Evolutionary conservation across 2,797 vertebrate species (phyloP).

Genomic region (Sebastiscus tertius): DNA sequence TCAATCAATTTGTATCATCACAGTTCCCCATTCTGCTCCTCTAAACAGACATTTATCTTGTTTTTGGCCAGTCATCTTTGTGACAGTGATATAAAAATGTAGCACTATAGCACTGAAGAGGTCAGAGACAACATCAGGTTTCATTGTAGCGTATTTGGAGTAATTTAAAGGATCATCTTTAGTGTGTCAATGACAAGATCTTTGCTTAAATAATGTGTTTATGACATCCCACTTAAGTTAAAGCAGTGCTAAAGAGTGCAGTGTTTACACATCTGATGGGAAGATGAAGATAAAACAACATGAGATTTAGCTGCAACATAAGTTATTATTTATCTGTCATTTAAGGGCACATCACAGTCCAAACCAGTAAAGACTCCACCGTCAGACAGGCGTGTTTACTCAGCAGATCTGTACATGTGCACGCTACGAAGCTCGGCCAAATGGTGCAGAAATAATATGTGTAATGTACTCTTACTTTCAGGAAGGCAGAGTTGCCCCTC

Average conservation of each 20-base stretch:
- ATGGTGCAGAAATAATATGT: constrained; percentile 70
- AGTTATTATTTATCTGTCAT: constrained; percentile 31
- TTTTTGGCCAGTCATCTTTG: background rate
- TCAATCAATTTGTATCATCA: constrained; percentile 21
- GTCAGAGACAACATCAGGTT: background rate
- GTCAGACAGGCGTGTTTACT: constrained; percentile 49
- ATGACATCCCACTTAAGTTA: background rate
- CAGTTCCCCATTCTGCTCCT: background rate
- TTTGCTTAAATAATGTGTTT: background rate
- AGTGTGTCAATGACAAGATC: background rate
- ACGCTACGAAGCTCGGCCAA: constrained; percentile 49
- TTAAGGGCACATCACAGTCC: constrained; percentile 24
- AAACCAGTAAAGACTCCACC: constrained; percentile 25
- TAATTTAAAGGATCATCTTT: background rate
- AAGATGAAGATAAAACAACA: constrained; percentile 3
- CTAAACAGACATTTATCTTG: constrained; percentile 25
- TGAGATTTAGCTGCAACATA: constrained; percentile 1
- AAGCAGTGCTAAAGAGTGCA: background rate
- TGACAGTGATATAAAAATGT: background rate
- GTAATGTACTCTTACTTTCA: constrained; percentile 57
- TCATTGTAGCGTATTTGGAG: background rate
- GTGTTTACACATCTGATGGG: background rate
- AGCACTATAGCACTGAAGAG: background rate
- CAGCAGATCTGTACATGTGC: constrained; percentile 42
- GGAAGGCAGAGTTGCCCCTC: constrained; percentile 31